These are phyloP conservation scores for Drosophila trichaetosa DNA, from an alignment of 2,888 invertebrate genomes.

Conservation along the genomic window DNA sequence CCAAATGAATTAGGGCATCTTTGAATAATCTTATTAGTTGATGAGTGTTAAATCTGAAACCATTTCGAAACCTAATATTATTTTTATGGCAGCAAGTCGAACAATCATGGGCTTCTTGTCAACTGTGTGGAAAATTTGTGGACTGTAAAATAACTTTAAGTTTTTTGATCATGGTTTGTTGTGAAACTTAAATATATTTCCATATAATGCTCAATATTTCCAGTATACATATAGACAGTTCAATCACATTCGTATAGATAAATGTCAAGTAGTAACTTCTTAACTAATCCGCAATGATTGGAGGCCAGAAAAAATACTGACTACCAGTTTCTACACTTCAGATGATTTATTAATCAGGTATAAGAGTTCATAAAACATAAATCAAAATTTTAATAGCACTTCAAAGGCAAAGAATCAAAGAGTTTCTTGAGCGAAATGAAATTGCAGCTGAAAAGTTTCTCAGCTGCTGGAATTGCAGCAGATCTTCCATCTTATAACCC, in stretches of 20 bases:
- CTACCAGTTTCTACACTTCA: constrained; percentile 55
- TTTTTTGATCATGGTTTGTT: not conserved
- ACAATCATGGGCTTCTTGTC: not conserved
- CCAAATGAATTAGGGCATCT: too few species aligned
- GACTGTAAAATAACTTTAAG: not conserved
- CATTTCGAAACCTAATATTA: not conserved
- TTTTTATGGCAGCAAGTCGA: not conserved
- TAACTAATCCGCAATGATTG: constrained; percentile 18
- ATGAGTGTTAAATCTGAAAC: not conserved
- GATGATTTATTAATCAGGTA: constrained; percentile 58
- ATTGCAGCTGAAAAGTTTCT: constrained; percentile 22
- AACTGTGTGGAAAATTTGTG: not conserved
- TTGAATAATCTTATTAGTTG: not conserved
- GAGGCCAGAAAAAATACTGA: constrained; percentile 41
- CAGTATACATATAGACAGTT: not conserved
- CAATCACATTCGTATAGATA: not conserved
- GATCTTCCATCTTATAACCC: not conserved
- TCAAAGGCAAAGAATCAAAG: constrained; percentile 26
- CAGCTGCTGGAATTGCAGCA: constrained; percentile 43
- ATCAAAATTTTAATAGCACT: constrained; percentile 43
- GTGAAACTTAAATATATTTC: not conserved
- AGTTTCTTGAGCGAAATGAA: constrained; percentile 38
- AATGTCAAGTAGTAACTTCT: not conserved
- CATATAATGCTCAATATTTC: not conserved
- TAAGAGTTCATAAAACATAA: constrained; percentile 45